These are phyloP conservation scores for Synchiropus splendidus DNA, from an alignment of 2,113 vertebrate species.

Conservation along the genomic window DNA sequence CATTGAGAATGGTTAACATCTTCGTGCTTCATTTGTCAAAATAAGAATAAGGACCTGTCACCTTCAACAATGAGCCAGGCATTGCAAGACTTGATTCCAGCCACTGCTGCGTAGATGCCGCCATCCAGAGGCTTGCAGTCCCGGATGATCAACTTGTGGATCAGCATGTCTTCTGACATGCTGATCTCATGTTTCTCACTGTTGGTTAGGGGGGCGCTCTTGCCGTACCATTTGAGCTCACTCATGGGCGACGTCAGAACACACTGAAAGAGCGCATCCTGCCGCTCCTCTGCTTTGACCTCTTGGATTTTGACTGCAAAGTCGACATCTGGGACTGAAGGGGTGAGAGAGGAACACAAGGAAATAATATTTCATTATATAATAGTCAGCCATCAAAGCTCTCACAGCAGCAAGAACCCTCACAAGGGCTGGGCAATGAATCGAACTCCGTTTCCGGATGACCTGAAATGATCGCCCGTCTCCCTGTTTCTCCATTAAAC, in stretches of 20 bases:
- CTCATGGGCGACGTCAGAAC: slow-evolving; percentile 64
- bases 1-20: too few species aligned
- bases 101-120: slow-evolving; percentile 74
- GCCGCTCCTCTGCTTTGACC: slow-evolving; percentile 60
- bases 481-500: too few species aligned
- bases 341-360: slow-evolving; percentile 1
- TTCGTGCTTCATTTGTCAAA: too few species aligned
- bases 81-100: slow-evolving; percentile 71
- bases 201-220: slow-evolving; percentile 46
- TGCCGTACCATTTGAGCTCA: slow-evolving; percentile 68
- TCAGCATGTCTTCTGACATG: slow-evolving; percentile 73
- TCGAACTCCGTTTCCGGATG: too few species aligned
- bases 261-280: slow-evolving; percentile 71
- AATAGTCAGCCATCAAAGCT: too few species aligned
- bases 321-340: slow-evolving; percentile 69
- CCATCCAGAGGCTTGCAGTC: slow-evolving; percentile 65
- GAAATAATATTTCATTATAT: too few species aligned
- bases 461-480: too few species aligned
- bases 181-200: slow-evolving; percentile 66
- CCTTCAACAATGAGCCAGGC: slow-evolving; percentile 81
- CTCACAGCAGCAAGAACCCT: too few species aligned
- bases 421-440: too few species aligned
- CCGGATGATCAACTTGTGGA: slow-evolving; percentile 70
- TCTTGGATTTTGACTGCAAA: slow-evolving; percentile 70
- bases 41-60: slow-evolving; percentile 43